These are phyloP conservation scores for Tricholauxania praeusta DNA, from an alignment of 2,888 invertebrate genomes.

Conservation along the genomic window DNA sequence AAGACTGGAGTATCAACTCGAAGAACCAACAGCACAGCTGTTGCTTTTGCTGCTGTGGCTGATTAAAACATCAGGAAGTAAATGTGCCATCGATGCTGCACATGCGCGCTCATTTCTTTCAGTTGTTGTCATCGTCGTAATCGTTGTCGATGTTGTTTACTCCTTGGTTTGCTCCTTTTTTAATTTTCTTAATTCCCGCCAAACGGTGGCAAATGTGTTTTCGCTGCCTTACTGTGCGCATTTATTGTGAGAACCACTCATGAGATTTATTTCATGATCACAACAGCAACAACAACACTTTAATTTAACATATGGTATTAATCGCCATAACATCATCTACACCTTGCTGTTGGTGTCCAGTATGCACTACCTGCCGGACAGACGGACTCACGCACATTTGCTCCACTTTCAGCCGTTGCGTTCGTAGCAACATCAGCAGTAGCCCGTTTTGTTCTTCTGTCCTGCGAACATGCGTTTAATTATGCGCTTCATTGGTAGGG, in stretches of 20 bases:
- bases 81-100: not conserved
- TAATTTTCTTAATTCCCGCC: not conserved
- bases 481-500: conserved; percentile 48
- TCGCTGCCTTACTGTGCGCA: conserved; percentile 14
- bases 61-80: conserved; percentile 57
- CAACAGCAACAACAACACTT: not conserved
- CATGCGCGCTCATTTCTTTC: not conserved
- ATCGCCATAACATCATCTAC: conserved; percentile 35
- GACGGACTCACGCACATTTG: not conserved
- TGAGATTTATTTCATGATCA: conserved; percentile 23
- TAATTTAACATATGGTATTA: conserved; percentile 34
- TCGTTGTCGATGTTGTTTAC: not conserved
- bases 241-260: conserved; percentile 20
- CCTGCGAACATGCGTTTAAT: conserved; percentile 48
- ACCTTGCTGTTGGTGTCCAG: conserved; percentile 12
- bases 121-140: not conserved
- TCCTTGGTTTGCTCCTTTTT: not conserved
- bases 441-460: not conserved
- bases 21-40: conserved; percentile 10
- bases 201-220: conserved; percentile 32
- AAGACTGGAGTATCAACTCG: too few species aligned
- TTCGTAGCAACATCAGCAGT: not conserved
- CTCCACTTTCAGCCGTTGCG: not conserved
- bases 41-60: conserved; percentile 41
- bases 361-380: not conserved